A percentile compares a stretch with the other conserved stretches of the same genome.
These are phyloP conservation scores for Enteromius thamalakanensis DNA, from an alignment of 2,797 vertebrate species.

Conservation along the genomic window DNA sequence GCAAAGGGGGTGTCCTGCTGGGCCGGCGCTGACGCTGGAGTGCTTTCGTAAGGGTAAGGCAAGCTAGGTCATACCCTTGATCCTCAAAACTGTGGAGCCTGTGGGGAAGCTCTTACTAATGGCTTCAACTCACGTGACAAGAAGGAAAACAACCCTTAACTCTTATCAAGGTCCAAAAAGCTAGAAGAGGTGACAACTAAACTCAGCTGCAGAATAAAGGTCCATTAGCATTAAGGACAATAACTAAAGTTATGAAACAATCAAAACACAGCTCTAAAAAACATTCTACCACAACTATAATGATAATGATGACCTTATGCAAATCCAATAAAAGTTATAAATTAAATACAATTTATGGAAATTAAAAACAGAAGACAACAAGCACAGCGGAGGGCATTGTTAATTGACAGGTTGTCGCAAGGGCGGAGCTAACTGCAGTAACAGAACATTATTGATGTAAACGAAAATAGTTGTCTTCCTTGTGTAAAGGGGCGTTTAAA, in stretches of 20 bases:
- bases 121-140: slow-evolving; percentile 68
- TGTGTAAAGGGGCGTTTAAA: not conserved
- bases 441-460: not conserved
- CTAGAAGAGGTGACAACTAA: not conserved
- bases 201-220: not conserved
- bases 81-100: slow-evolving; percentile 70
- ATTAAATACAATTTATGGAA: not conserved
- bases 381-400: not conserved
- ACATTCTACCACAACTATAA: not conserved
- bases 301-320: not conserved
- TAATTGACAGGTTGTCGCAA: too few relatives aligned
- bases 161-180: slow-evolving; percentile 35
- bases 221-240: not conserved
- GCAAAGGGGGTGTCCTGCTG: slow-evolving; percentile 31
- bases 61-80: slow-evolving; percentile 69
- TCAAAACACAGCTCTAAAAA: not conserved
- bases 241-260: not conserved
- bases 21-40: slow-evolving; percentile 43
- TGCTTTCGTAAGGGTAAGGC: slow-evolving; percentile 71
- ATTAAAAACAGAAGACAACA: not conserved
- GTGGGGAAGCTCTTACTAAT: slow-evolving; percentile 76
- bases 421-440: too few relatives aligned
- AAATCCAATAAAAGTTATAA: not conserved
- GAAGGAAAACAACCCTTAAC: slow-evolving; percentile 27
- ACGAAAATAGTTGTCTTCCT: not conserved